These are phyloP conservation scores for Sakesphorus luctuosus DNA, from an alignment of 2,113 vertebrate genomes.

Conservation along the genomic window DNA sequence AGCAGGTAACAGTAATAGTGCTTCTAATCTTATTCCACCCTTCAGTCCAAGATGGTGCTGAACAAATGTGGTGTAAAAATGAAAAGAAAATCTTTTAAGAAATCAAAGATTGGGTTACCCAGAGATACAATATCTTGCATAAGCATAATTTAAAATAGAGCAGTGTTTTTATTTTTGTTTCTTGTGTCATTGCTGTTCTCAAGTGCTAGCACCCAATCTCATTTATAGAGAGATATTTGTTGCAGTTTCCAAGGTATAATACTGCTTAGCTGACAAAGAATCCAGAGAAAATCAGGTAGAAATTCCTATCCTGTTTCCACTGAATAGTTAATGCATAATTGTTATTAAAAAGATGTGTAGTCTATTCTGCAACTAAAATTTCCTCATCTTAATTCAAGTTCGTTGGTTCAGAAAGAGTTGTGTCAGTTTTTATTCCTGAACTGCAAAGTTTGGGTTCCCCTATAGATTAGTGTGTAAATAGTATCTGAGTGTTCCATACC, in stretches of 20 bases:
- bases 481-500: neutral
- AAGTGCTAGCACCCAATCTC: neutral
- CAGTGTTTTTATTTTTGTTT: neutral
- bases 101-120: neutral
- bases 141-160: neutral
- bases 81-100: neutral
- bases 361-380: neutral
- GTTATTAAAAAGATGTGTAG: neutral
- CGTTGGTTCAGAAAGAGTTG: neutral
- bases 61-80: neutral
- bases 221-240: neutral
- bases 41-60: neutral
- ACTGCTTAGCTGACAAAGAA: neutral
- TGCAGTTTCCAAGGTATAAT: neutral
- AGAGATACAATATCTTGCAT: neutral
- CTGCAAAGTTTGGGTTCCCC: neutral
- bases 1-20: neutral
- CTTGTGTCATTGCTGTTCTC: neutral
- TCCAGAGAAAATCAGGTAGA: neutral
- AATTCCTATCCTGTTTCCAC: neutral
- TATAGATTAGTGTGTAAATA: neutral
- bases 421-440: neutral
- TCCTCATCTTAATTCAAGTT: neutral
- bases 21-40: neutral
- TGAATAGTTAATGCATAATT: neutral